Base-by-base conservation (phyloP, 2,888 invertebrate species). In the Amphiduros pacificus region DNA sequence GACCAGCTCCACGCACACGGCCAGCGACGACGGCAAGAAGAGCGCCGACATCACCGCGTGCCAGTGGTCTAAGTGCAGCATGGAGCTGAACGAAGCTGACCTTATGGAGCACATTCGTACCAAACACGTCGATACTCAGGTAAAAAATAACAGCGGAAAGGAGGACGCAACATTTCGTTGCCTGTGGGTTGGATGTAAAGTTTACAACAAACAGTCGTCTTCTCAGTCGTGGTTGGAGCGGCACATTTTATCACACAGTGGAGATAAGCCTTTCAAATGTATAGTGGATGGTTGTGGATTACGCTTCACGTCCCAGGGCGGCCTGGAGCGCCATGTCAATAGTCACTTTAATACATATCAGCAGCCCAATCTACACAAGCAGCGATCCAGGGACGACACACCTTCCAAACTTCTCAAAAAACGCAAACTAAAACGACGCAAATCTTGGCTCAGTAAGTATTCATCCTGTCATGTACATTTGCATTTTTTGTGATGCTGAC, bases 111-210 rank as follows among this genome's bases (percentile, higher is more conserved):
- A 79, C 68, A 73, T 79, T 55, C 73, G 75, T 29, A 66, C 70
- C 53, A 65, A 66, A 36, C 81, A 81, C 66, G 79, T 81, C 49
- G 76, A 77, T 56, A 65, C 72, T n/a, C 95, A 95, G 85, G 49
- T 53, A n/a, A 44, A 53, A 20, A 52, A 50, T 24, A 20, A 28
- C 32, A 53, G 26, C 31, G 29, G 22, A 5, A 26, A 31, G 28
- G 56, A 55, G 27, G 24, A 27, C 14, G 51, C 14, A n/a, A 50
- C 54, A 48, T 69, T 51, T 54, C 63, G 92, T 55, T 96, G 96
- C 80, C 87, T 93, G 60, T 97, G 96, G 96, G 87, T 89, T 74
- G 92, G 91, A 55, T 96, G 96, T 85, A 96, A 96, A 82, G 96
- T 96, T 48, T 94, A 92, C 79, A 92, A 93, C 70, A 90, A 92